These are phyloP conservation scores for Ischnus inquisitorius DNA, from an alignment of 2,888 invertebrate species.

Conservation along the genomic window DNA sequence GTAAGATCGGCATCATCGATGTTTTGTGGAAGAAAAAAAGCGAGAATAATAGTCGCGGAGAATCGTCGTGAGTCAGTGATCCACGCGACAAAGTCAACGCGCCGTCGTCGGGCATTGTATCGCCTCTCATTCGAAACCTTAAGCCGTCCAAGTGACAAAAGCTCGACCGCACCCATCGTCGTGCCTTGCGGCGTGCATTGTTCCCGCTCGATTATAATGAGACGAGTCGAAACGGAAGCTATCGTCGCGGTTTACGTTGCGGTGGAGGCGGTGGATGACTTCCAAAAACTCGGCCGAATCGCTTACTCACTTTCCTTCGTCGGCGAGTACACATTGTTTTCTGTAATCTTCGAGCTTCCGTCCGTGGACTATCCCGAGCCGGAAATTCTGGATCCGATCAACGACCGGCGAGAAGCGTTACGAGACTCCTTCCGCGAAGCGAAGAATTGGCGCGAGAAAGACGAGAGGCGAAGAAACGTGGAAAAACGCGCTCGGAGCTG, in stretches of 20 bases:
- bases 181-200: background rate
- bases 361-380: background rate
- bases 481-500: constrained; percentile 18
- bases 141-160: constrained; percentile 7
- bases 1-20: too few species aligned
- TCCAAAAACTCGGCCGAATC: constrained; percentile 1
- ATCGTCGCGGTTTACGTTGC: background rate
- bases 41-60: too few species aligned
- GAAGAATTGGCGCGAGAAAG: constrained; percentile 30
- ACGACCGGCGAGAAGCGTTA: constrained; percentile 13
- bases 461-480: background rate
- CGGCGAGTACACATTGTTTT: background rate
- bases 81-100: too few species aligned
- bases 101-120: background rate
- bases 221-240: background rate
- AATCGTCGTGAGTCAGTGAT: too few species aligned
- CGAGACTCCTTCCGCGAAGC: constrained; percentile 52
- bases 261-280: background rate
- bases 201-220: background rate
- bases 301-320: background rate
- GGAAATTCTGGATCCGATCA: background rate
- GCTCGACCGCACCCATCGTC: constrained; percentile 9
- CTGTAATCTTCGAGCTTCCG: background rate
- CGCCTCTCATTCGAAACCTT: background rate
- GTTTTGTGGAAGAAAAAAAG: too few species aligned